Base-by-base conservation (phyloP, 2,888 invertebrate species). In the Erannis defoliaria region DNA sequence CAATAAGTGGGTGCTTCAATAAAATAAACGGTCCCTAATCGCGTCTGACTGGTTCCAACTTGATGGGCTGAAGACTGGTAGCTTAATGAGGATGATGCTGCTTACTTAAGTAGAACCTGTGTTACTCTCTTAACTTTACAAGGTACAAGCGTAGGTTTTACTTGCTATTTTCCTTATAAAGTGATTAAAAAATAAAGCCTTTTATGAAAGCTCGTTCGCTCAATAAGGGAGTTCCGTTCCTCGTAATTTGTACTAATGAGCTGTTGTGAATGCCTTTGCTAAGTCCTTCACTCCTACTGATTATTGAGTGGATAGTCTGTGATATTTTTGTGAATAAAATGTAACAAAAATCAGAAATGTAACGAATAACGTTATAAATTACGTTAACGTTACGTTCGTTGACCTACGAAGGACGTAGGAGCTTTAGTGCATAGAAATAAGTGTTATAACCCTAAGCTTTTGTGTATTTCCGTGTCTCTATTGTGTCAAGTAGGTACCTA, bases 11-110 rank as follows among this genome's bases (percentile, higher is more conserved):
- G 83, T 80, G 84, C 81, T 80, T 83, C 81, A 83, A 87, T 87
- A 86, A 88, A 88, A 82, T 86, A 86, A 87, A 84, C 83, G 79
- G 78, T 78, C 77, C 78, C 82, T 84, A 85, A 85, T 85, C 81
- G 77, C 74, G 33, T 21, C 21, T 6, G 23, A 50, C 55, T 37
- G 49, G 50, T 61, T 61, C 19, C 23, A 31, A 31, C 5, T 43
- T 45, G 55, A 55, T 45, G 42, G 29, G 33, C 26, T 33, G 26
- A 49, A 31, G 31, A 35, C 55, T 54, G 53, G 49, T 49, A 43
- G 59, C 53, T 49, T 49, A 49, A 35, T 23, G 23, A 59, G 40
- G 43, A 42, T 43, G 26, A 31, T 42, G 42, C 50, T 50, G 42
- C 43, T 31, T 42, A 18, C 42, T 38, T 23, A 45, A 26, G 43